phyloP scores from a whole-genome alignment of 2,888 invertebrate species.

The Tetanocera ferruginea region DNA sequence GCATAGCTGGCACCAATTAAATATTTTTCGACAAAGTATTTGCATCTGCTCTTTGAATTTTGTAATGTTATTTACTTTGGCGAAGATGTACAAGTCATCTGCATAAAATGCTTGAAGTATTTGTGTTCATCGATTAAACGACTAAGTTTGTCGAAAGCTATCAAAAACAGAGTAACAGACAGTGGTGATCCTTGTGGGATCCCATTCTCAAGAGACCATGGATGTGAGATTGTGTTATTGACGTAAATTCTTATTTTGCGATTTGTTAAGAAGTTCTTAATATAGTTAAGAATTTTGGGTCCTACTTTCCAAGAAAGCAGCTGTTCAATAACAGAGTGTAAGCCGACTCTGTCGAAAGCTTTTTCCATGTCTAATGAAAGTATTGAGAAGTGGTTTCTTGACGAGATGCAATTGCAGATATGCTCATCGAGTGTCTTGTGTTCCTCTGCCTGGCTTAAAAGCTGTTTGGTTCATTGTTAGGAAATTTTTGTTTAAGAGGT shows the following conservation, averaged over 20 bases:
- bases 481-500: background rate
- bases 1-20: background rate
- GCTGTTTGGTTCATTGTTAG: background rate
- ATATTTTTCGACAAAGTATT: too few relatives aligned
- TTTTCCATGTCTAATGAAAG: too few relatives aligned
- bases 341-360: too few relatives aligned
- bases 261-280: background rate
- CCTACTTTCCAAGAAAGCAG: background rate
- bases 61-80: background rate
- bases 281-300: background rate
- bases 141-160: slow-evolving; percentile 11
- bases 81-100: background rate
- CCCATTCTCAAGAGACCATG: background rate
- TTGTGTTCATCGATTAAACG: background rate
- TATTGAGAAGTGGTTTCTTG: too few relatives aligned
- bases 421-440: background rate
- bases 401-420: background rate
- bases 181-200: slow-evolving; percentile 9
- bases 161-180: slow-evolving; percentile 17
- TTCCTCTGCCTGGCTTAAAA: background rate
- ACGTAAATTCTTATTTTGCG: background rate
- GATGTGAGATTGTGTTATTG: background rate
- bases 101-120: slow-evolving; percentile 20
- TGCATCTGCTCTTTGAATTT: background rate
- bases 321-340: too few relatives aligned